Percentiles rank a stretch among this genome's conserved stretches.
Conservation (phyloP, 2,797 vertebrate species). For the Remorina albescens region DNA sequence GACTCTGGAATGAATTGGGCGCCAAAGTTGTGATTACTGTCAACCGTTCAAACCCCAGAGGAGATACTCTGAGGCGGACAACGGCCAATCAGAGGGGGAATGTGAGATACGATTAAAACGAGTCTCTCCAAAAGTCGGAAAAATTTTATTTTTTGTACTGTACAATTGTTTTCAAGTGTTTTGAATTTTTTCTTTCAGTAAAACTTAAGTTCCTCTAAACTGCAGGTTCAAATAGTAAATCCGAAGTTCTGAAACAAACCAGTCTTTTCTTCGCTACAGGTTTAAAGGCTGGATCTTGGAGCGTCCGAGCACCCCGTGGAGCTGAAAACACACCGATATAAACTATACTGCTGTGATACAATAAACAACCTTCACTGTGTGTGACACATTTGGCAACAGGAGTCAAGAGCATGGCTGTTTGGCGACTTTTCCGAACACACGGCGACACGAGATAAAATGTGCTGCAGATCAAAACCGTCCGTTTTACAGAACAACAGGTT, state of each 20-base stretch:
- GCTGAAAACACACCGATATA: constrained; percentile 38
- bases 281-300: constrained; percentile 17
- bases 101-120: neutral
- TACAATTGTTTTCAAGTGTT: constrained; percentile 16
- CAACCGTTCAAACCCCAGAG: constrained; percentile 34
- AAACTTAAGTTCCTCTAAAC: neutral
- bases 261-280: neutral
- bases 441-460: constrained; percentile 27
- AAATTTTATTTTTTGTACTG: constrained; percentile 13
- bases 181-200: neutral
- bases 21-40: constrained; percentile 47
- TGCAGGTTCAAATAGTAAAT: neutral
- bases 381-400: constrained; percentile 35
- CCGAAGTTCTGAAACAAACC: neutral
- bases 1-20: constrained; percentile 66
- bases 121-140: constrained; percentile 1
- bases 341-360: constrained; percentile 42
- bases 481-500: constrained; percentile 64
- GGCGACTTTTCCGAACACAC: constrained; percentile 40
- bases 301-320: constrained; percentile 39
- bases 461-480: constrained; percentile 32
- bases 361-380: constrained; percentile 37
- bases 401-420: constrained; percentile 35
- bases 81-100: constrained; percentile 24
- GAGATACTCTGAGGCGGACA: constrained; percentile 15